Evolutionary conservation across 2,888 invertebrate genomes (phyloP).

Genomic region (Cybosia mesomella): DNA sequence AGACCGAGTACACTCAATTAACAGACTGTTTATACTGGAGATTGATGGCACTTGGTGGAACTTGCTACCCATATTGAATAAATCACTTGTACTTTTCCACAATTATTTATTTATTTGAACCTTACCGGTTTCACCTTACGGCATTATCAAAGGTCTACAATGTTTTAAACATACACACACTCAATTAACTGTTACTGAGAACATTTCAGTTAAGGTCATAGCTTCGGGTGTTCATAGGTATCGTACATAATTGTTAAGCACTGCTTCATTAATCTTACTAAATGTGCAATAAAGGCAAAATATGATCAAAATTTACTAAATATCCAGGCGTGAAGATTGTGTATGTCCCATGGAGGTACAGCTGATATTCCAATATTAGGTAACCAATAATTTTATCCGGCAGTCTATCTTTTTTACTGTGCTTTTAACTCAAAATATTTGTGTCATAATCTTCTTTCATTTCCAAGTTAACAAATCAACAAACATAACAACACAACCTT

Average conservation of each 20-base stretch:
- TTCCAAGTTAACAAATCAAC: slow-evolving; percentile 9
- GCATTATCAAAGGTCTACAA: too few species aligned
- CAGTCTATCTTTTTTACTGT: background rate
- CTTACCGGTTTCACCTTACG: too few species aligned
- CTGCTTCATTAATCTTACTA: background rate
- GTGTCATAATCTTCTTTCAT: slow-evolving; percentile 6
- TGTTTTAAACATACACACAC: too few species aligned
- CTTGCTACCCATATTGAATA: too few species aligned
- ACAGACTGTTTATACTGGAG: too few species aligned
- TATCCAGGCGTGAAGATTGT: background rate
- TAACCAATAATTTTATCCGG: background rate
- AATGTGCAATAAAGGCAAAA: background rate
- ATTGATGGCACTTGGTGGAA: too few species aligned
- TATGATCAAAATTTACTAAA: too few species aligned
- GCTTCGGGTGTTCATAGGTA: background rate
- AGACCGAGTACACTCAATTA: background rate
- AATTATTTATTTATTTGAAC: too few species aligned
- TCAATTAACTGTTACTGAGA: background rate
- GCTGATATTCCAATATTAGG: background rate
- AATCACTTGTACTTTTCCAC: too few species aligned
- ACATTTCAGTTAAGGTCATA: background rate
- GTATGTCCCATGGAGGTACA: background rate
- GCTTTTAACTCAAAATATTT: background rate
- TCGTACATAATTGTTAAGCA: background rate
- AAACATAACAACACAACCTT: slow-evolving; percentile 11